Evolutionary conservation across 2,113 vertebrate species (phyloP).

Genomic region (Dipodomys ordii): DNA sequence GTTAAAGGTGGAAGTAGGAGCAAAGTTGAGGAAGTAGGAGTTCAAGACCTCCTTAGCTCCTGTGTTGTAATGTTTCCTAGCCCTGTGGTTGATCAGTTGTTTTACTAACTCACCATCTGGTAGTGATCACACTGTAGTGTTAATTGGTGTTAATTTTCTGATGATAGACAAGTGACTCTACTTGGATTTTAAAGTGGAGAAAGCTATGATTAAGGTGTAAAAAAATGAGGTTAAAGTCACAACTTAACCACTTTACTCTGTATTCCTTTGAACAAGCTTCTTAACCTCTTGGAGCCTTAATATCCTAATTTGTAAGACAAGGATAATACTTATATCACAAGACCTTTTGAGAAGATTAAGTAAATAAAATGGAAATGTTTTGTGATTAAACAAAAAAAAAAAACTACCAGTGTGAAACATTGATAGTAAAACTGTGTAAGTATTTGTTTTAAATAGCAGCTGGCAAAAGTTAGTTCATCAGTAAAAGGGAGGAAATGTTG

Average conservation of each 20-base stretch:
- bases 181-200: constrained; percentile 63
- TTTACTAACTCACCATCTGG: constrained; percentile 65
- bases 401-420: neutral
- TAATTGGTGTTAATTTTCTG: constrained; percentile 74
- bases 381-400: neutral
- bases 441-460: neutral
- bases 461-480: neutral
- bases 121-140: constrained; percentile 37
- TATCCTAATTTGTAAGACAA: constrained; percentile 50
- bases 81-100: constrained; percentile 31
- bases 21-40: neutral
- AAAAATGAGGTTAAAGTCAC: constrained; percentile 25
- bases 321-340: neutral
- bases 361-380: constrained; percentile 56
- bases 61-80: neutral
- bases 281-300: constrained; percentile 42
- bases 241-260: neutral
- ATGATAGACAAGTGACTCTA: constrained; percentile 47
- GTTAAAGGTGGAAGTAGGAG: neutral
- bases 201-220: constrained; percentile 53
- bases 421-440: neutral
- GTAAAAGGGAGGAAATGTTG: neutral
- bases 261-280: constrained; percentile 45
- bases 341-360: constrained; percentile 47
- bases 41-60: neutral